Base-by-base conservation (phyloP, 2,797 vertebrate species). In the Lacerta agilis region DNA sequence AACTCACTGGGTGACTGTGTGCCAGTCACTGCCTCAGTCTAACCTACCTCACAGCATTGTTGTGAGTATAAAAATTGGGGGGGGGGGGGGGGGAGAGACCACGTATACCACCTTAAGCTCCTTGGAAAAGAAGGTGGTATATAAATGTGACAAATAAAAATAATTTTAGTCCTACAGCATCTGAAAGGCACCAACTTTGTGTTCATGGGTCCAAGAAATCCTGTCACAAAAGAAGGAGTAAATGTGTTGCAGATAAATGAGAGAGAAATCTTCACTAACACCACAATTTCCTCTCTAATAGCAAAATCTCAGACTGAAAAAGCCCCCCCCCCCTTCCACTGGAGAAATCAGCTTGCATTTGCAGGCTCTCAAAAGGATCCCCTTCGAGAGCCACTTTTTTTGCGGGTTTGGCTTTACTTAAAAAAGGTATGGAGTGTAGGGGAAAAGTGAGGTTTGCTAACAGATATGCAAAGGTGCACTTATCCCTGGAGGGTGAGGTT, bases 401-500 rank as follows among this genome's bases (percentile, higher is more conserved):
- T 55, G 9, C 75, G 17, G 33, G 27, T 79, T 76, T 79, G 43
- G 67, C 76, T 88, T 49, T 78, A 41, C 58, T 69, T 75, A 18
- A 72, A 45, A 86, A 55, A 15, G 38, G 33, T 4, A 58, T 18
- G 15, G 13, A 29, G 33, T 81, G 41, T 27, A 61, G 25, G 36
- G 43, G 15, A 76, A 85, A 90, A 89, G 87, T 61, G 64, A 86
- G 55, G 41, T 76, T 84, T 78, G 43, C 72, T 2, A 38, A 84
- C 88, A 82, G 86, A 91, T 86, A 89, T 89, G 82, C 73, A 88
- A 83, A 45, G 45, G 49, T 79, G 67, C 79, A 27, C 71, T 85
- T 72, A 49, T 49, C 95, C 94, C 94, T 87, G 87, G 88, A 93
- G 96, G 97, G 97, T 97, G 97, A 97, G 97, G 96, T 92, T 89